A percentile compares a stretch with the other conserved stretches of the same genome.
Evolutionary conservation across 2,888 invertebrate genomes (phyloP).

Genomic region (Elysia crispata): DNA sequence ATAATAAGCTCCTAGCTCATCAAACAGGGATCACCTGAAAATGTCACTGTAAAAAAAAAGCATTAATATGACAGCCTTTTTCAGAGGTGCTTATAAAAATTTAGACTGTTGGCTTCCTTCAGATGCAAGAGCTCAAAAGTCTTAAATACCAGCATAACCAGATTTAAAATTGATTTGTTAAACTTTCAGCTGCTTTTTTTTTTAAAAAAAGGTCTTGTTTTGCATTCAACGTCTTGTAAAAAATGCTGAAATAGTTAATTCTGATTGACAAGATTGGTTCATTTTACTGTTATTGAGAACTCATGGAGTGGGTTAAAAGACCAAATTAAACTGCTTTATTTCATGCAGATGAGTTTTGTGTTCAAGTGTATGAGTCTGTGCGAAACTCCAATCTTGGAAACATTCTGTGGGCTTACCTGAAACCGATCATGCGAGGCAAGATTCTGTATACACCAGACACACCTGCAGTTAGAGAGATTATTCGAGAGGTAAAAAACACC

Average conservation of each 20-base stretch:
- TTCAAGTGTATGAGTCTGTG: constrained; percentile 62
- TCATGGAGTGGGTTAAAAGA: not conserved
- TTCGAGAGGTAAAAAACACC: constrained; percentile 62
- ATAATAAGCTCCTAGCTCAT: no score
- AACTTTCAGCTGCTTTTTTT: no score
- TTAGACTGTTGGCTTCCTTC: no score
- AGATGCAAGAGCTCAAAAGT: no score
- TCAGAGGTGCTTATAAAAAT: no score
- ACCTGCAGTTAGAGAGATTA: constrained; percentile 64
- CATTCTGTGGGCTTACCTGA: constrained; percentile 77
- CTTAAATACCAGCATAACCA: no score
- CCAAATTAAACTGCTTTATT: not conserved
- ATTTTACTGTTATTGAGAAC: not conserved
- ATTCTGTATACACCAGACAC: constrained; percentile 76
- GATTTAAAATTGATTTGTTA: no score
- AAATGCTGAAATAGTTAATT: not conserved
- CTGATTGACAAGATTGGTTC: not conserved
- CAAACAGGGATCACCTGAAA: no score
- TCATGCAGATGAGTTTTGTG: constrained; percentile 65
- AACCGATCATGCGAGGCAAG: constrained; percentile 77
- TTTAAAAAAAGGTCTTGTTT: no score
- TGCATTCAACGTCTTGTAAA: not conserved
- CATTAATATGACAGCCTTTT: no score
- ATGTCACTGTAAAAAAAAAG: no score
- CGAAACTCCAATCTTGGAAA: constrained; percentile 64